Evolutionary conservation across 2,797 vertebrate genomes (phyloP).

Genomic region (Pseudochirops cupreus): DNA sequence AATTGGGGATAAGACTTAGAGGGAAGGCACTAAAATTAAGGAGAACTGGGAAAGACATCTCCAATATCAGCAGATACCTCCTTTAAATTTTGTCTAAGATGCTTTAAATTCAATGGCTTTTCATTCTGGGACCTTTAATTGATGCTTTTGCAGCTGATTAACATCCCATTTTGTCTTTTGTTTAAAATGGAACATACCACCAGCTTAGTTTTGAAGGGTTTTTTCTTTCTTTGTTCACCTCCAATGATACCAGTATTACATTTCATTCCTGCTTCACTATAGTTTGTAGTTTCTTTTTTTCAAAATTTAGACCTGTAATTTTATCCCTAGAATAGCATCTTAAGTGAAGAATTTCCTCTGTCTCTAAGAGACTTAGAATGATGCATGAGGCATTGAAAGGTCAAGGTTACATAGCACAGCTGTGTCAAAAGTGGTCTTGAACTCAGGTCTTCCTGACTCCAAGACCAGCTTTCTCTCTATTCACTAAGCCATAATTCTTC

Average conservation of each 20-base stretch:
- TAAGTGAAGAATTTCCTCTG: background rate
- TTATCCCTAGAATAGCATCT: background rate
- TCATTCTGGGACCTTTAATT: background rate
- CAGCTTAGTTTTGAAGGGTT: background rate
- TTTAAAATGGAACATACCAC: background rate
- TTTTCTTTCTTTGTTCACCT: background rate
- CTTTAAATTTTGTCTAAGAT: background rate
- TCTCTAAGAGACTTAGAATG: background rate
- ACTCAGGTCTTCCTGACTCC: background rate
- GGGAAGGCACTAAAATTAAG: background rate
- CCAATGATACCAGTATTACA: background rate
- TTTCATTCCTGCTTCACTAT: background rate
- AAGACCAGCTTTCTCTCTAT: background rate
- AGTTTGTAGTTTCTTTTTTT: background rate
- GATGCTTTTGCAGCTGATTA: background rate
- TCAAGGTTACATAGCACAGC: background rate
- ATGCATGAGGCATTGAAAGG: background rate
- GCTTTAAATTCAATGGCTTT: background rate
- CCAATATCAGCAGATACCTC: background rate
- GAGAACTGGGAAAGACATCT: background rate
- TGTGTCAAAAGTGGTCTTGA: background rate
- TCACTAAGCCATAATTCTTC: background rate
- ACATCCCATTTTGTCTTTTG: background rate
- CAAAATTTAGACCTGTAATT: background rate
- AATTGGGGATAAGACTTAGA: background rate